phyloP scores from a whole-genome alignment of 2,113 vertebrate genomes.

The Halcyon malimbica region DNA sequence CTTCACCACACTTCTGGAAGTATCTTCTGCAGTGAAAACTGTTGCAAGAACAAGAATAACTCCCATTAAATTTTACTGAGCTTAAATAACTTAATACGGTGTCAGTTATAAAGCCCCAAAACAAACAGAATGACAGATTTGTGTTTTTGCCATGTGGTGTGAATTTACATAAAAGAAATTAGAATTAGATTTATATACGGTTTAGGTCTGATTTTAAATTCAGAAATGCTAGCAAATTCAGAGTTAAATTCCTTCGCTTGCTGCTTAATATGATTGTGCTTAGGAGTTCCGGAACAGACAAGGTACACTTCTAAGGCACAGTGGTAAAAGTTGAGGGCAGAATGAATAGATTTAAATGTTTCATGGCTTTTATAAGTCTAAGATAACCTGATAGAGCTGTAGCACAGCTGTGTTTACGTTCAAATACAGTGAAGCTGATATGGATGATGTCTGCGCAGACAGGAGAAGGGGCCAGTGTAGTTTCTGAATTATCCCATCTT shows the following conservation, averaged over 20 bases:
- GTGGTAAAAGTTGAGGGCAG: not conserved
- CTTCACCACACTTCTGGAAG: constrained; percentile 47
- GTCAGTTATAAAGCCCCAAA: constrained; percentile 32
- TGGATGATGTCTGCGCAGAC: not conserved
- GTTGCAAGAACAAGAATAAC: constrained; percentile 14
- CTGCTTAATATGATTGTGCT: not conserved
- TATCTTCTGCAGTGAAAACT: not conserved
- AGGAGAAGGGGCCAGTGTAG: not conserved
- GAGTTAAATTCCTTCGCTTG: not conserved
- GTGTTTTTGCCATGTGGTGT: constrained; percentile 17
- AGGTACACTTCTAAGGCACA: not conserved
- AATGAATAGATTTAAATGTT: not conserved
- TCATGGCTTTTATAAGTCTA: not conserved
- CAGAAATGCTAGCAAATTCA: constrained; percentile 25
- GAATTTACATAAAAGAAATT: constrained; percentile 60
- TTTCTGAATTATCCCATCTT: constrained; percentile 13
- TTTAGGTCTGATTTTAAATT: constrained; percentile 29
- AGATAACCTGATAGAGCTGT: not conserved
- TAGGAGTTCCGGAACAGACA: not conserved
- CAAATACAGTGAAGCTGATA: not conserved
- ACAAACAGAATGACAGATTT: constrained; percentile 40
- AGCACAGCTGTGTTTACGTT: not conserved
- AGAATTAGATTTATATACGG: constrained; percentile 12
- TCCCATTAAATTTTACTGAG: not conserved
- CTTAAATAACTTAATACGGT: not conserved